A percentile compares a stretch with the other conserved stretches of the same genome.
Evolutionary conservation across 2,113 vertebrate species (phyloP).

Genomic region (Phyllostomus discolor): DNA sequence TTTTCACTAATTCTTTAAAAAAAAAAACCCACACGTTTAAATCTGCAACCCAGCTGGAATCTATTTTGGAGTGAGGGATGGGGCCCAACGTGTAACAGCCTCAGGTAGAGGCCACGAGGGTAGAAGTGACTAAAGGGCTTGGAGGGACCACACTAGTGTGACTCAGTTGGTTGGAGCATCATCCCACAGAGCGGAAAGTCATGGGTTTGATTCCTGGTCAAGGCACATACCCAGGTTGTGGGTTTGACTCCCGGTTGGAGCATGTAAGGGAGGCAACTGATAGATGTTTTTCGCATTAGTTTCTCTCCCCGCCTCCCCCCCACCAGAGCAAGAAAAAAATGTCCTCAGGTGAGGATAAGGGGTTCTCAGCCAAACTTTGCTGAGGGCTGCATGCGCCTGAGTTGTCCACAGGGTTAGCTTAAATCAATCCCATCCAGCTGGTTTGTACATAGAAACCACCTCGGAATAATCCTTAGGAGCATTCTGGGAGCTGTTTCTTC

Average conservation of each 20-base stretch:
- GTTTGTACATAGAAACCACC: background rate
- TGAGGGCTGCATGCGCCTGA: background rate
- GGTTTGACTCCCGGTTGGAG: too few relatives aligned
- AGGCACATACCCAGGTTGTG: too few relatives aligned
- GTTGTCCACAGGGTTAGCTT: background rate
- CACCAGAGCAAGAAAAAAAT: too few relatives aligned
- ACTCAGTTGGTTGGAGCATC: too few relatives aligned
- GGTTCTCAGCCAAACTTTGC: background rate
- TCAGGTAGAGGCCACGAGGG: background rate
- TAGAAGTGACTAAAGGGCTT: background rate
- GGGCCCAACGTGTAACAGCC: background rate
- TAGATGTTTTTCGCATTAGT: too few relatives aligned
- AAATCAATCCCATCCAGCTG: background rate
- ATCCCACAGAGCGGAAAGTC: too few relatives aligned
- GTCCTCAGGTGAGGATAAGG: too few relatives aligned
- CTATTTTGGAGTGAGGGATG: background rate
- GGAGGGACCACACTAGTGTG: too few relatives aligned
- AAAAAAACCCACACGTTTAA: background rate
- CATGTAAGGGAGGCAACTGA: too few relatives aligned
- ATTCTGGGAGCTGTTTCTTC: background rate
- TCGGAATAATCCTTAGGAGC: background rate
- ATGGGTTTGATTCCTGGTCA: too few relatives aligned
- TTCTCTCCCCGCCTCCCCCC: too few relatives aligned
- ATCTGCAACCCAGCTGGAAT: background rate
- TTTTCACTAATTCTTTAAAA: background rate